A percentile compares a stretch with the other conserved stretches of the same genome.
These are phyloP conservation scores for Drosophila macrospina DNA, from an alignment of 2,888 invertebrate species.

Conservation along the genomic window DNA sequence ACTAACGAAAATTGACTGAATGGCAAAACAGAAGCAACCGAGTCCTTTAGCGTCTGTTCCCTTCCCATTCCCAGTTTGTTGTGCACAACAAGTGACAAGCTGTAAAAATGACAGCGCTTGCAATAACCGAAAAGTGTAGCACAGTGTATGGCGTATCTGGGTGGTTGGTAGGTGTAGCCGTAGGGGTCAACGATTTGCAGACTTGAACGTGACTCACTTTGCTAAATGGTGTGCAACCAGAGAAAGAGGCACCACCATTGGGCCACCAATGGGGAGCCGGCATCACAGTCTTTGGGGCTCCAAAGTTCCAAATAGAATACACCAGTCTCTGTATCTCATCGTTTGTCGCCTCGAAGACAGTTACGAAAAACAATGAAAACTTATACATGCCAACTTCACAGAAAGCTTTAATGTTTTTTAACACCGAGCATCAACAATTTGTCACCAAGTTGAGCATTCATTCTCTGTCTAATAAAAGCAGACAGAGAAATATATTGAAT, in stretches of 20 bases:
- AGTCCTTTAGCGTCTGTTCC: constrained; percentile 5
- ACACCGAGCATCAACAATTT: constrained; percentile 38
- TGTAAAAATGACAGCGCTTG: constrained; percentile 72
- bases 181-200: constrained; percentile 76
- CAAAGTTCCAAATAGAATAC: constrained; percentile 15
- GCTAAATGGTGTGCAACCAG: constrained; percentile 76
- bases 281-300: constrained; percentile 16
- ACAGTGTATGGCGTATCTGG: constrained; percentile 59
- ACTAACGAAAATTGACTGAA: constrained; percentile 78
- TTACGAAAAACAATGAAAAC: constrained; percentile 73
- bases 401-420: constrained; percentile 48
- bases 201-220: constrained; percentile 79
- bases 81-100: constrained; percentile 76
- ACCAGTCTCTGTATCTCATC: constrained; percentile 10
- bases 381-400: constrained; percentile 68
- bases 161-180: constrained; percentile 62
- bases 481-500: neutral
- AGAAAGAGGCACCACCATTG: constrained; percentile 14
- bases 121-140: constrained; percentile 70
- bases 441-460: constrained; percentile 20
- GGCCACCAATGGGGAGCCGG: constrained; percentile 19
- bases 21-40: constrained; percentile 44
- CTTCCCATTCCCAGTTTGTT: constrained; percentile 6
- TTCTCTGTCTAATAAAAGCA: constrained; percentile 1
- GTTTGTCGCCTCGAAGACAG: constrained; percentile 59